Conservation (phyloP, 37 sponge, comb jelly and placozoan genomes). For the Aphrocallistes beatrix region DNA sequence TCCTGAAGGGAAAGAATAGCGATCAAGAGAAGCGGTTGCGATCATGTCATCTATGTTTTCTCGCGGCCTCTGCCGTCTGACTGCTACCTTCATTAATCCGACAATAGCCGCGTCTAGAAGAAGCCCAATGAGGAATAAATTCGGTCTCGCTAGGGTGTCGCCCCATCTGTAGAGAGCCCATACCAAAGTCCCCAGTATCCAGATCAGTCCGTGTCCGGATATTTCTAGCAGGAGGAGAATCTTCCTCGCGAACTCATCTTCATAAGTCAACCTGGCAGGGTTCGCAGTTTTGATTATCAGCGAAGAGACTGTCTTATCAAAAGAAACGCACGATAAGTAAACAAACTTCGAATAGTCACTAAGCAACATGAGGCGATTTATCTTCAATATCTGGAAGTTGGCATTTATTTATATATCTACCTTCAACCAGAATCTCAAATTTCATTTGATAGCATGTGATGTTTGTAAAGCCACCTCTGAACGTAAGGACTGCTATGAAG, state of each 20-base stretch:
- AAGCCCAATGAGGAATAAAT: slow-evolving; percentile 38
- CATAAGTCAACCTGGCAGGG: slow-evolving; percentile 5
- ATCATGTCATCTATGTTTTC: slow-evolving; percentile 48
- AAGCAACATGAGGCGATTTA: too few species aligned
- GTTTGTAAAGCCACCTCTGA: too few species aligned
- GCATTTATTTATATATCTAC: too few species aligned
- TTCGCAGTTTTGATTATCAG: background rate
- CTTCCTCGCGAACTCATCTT: slow-evolving; percentile 7
- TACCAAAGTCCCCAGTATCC: slow-evolving; percentile 32
- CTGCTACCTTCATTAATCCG: slow-evolving; percentile 50
- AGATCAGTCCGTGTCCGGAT: slow-evolving; percentile 52
- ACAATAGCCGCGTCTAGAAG: slow-evolving; percentile 49
- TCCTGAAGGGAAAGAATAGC: slow-evolving; percentile 83
- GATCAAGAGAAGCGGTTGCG: slow-evolving; percentile 47
- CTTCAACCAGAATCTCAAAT: too few species aligned
- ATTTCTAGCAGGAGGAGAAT: slow-evolving; percentile 29
- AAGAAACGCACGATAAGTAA: background rate
- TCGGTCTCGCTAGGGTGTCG: background rate
- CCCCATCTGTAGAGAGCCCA: background rate
- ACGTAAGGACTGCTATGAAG: too few species aligned
- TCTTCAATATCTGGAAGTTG: too few species aligned
- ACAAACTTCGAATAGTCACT: background rate
- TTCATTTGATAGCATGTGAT: too few species aligned
- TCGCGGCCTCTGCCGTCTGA: slow-evolving; percentile 57
- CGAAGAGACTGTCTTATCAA: background rate